Evolutionary conservation across 2,797 vertebrate species (phyloP).

Genomic region (Darevskia nairensis): DNA sequence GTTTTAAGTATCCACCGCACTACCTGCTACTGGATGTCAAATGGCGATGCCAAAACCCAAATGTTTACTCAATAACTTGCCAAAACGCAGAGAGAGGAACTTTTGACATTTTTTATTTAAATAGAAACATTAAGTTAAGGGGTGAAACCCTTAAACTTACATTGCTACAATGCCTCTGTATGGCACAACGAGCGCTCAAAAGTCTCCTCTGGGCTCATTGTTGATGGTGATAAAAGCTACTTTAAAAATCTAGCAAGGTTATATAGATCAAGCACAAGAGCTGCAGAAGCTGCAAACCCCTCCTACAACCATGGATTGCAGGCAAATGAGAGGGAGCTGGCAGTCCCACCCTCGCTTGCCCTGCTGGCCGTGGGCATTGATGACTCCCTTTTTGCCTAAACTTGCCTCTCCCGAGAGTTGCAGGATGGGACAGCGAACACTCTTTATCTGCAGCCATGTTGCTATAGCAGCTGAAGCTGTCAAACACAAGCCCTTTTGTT

Average conservation of each 20-base stretch:
- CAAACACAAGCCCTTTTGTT: constrained; percentile 45
- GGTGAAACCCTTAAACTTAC: background rate
- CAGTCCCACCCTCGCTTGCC: background rate
- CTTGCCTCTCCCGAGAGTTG: background rate
- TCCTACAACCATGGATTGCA: background rate
- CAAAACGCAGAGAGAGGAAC: background rate
- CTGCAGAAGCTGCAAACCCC: too few species aligned
- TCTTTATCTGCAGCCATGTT: constrained; percentile 31
- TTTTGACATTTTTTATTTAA: background rate
- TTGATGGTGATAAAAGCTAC: background rate
- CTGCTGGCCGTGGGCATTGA: background rate
- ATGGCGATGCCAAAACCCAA: background rate
- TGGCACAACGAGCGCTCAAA: background rate
- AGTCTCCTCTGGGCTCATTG: background rate
- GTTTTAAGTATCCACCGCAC: background rate
- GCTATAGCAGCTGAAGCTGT: constrained; percentile 39
- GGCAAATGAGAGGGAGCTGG: background rate
- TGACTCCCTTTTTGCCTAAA: background rate
- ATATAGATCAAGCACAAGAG: background rate
- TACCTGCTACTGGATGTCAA: background rate
- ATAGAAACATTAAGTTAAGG: background rate
- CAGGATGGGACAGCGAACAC: constrained; percentile 20
- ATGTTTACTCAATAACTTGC: background rate
- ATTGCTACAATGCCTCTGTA: background rate
- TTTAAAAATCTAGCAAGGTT: background rate